Percentiles rank a stretch among this genome's conserved stretches.
Conservation (phyloP, 2,888 invertebrate genomes). For the Trachelus tabidus region DNA sequence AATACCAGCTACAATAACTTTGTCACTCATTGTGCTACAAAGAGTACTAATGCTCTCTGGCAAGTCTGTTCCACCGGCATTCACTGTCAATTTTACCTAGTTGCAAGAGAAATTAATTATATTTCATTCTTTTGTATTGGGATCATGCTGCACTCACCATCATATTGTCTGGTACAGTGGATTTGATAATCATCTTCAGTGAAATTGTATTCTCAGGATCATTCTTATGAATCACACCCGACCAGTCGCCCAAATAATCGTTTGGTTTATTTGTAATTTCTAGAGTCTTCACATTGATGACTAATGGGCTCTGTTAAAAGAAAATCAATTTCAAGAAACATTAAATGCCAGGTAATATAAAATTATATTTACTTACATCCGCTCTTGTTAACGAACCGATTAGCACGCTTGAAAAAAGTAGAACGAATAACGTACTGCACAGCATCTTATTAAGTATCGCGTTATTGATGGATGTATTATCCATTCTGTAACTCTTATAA, state of each 20-base stretch:
- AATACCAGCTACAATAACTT: conserved; percentile 18
- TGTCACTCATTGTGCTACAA: conserved; percentile 24
- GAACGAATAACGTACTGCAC: background rate
- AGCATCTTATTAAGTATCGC: background rate
- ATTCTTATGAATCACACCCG: background rate
- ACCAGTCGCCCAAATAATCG: conserved; percentile 2
- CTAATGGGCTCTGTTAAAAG: background rate
- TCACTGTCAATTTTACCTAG: conserved; percentile 14
- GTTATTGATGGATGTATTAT: background rate
- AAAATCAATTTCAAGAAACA: background rate
- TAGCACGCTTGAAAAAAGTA: background rate
- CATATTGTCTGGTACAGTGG: conserved; percentile 8
- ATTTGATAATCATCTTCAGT: conserved; percentile 9
- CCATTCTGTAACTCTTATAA: background rate
- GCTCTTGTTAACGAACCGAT: background rate
- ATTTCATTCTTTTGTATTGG: background rate
- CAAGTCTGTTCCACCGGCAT: conserved; percentile 9
- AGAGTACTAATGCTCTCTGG: background rate
- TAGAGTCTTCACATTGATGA: background rate
- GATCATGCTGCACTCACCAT: conserved; percentile 11
- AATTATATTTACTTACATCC: background rate
- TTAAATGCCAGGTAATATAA: background rate
- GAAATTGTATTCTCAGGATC: conserved; percentile 9
- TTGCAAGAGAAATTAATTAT: background rate
- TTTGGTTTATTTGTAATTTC: background rate